A percentile compares a stretch with the other conserved stretches of the same genome.
phyloP scores from a whole-genome alignment of 2,888 invertebrate genomes.

The Acleris emargana region DNA sequence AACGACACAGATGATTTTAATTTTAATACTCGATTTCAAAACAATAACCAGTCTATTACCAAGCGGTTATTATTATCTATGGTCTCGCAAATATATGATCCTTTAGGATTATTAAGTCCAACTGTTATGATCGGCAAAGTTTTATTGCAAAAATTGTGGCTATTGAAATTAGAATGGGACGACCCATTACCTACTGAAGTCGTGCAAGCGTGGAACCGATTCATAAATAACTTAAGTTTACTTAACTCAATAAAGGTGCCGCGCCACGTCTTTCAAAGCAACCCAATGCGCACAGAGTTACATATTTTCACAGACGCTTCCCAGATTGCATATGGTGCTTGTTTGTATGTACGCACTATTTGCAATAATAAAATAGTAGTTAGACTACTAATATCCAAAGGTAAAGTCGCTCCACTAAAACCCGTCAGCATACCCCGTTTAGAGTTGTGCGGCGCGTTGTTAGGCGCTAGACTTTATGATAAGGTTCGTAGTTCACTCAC shows the following conservation, averaged over 20 bases:
- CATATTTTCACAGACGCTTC: slow-evolving; percentile 42
- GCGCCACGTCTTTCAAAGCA: slow-evolving; percentile 16
- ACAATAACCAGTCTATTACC: no score
- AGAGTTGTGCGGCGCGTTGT: not conserved
- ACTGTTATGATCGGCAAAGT: slow-evolving; percentile 8
- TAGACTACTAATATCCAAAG: no score
- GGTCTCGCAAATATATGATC: slow-evolving; percentile 5
- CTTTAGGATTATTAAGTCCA: not conserved
- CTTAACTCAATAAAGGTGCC: slow-evolving; percentile 10
- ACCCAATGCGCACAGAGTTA: slow-evolving; percentile 17
- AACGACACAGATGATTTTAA: no score
- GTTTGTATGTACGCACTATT: slow-evolving; percentile 41
- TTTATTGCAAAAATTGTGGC: slow-evolving; percentile 16
- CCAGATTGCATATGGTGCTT: slow-evolving; percentile 41
- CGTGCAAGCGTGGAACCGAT: slow-evolving; percentile 6
- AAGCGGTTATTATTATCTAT: not conserved
- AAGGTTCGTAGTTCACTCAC: not conserved
- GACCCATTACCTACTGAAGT: slow-evolving; percentile 21
- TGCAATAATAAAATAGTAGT: no score
- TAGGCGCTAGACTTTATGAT: not conserved
- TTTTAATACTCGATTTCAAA: no score
- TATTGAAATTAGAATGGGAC: slow-evolving; percentile 28
- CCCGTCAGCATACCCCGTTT: slow-evolving; percentile 38
- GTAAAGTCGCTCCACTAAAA: slow-evolving; percentile 37
- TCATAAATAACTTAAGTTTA: slow-evolving; percentile 3